Evolutionary conservation across 2,113 vertebrate genomes (phyloP).

Genomic region (Apodemus speciosus): DNA sequence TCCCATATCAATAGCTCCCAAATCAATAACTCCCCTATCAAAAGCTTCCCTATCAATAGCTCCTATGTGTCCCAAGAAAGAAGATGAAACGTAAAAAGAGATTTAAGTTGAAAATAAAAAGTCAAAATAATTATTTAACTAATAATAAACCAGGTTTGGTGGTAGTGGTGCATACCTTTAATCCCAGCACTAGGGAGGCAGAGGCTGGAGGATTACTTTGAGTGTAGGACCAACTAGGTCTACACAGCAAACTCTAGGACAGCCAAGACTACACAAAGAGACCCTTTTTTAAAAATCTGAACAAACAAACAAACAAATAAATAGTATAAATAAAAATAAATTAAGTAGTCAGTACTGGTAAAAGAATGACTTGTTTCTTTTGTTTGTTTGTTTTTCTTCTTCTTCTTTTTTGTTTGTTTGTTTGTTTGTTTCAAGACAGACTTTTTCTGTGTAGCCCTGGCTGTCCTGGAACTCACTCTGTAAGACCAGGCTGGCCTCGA

Average conservation of each 20-base stretch:
- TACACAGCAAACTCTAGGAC: not conserved
- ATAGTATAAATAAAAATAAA: not conserved
- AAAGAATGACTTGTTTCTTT: not conserved
- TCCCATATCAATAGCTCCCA: not conserved
- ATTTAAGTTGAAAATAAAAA: not conserved
- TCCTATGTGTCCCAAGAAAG: not conserved
- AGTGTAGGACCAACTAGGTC: not conserved
- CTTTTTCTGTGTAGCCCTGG: too few species aligned
- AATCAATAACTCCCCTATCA: not conserved
- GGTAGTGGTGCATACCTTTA: not conserved
- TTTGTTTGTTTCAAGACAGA: too few species aligned
- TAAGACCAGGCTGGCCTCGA: too few species aligned
- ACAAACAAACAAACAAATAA: not conserved
- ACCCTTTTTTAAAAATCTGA: not conserved
- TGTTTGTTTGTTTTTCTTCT: too few species aligned
- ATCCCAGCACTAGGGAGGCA: not conserved
- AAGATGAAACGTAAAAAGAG: constrained; percentile 21
- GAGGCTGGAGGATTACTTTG: not conserved
- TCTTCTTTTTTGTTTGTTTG: too few species aligned
- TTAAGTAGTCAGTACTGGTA: not conserved
- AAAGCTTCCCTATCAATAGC: not conserved
- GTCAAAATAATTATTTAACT: constrained; percentile 12
- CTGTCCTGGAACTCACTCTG: too few species aligned
- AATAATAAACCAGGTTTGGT: not conserved
- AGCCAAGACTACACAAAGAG: not conserved